Conservation (phyloP, 2,113 vertebrate species). For the Tragulus kanchil region DNA sequence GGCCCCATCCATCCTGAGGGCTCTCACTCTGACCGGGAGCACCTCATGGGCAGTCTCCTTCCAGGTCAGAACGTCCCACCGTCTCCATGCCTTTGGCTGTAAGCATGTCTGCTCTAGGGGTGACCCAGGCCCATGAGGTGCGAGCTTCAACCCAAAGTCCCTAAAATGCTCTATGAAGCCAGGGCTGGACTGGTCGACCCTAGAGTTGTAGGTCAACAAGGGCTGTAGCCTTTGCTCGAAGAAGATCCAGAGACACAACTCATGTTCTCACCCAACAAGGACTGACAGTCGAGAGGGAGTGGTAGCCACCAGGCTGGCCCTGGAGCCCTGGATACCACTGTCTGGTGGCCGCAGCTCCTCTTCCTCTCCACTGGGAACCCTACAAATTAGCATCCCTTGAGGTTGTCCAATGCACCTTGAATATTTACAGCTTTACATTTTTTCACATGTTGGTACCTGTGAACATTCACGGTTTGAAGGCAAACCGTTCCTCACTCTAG, state of each 20-base stretch:
- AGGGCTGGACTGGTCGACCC: background rate
- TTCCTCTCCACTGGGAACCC: background rate
- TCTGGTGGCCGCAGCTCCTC: background rate
- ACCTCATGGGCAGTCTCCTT: no score
- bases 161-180: background rate
- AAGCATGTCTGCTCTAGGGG: background rate
- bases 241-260: background rate
- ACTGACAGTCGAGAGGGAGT: background rate
- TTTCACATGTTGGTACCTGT: background rate
- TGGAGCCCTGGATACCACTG: rapidly evolving
- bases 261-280: background rate
- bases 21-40: background rate
- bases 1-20: rapidly evolving
- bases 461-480: background rate
- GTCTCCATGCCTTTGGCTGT: no score
- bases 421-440: background rate
- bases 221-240: background rate
- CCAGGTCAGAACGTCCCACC: no score
- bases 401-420: background rate
- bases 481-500: background rate
- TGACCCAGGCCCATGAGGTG: background rate
- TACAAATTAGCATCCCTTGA: background rate
- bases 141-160: background rate
- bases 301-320: background rate
- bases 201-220: no score